These are phyloP conservation scores for Drosophila nebulosa DNA, from an alignment of 1,140 invertebrate species.

Conservation along the genomic window DNA sequence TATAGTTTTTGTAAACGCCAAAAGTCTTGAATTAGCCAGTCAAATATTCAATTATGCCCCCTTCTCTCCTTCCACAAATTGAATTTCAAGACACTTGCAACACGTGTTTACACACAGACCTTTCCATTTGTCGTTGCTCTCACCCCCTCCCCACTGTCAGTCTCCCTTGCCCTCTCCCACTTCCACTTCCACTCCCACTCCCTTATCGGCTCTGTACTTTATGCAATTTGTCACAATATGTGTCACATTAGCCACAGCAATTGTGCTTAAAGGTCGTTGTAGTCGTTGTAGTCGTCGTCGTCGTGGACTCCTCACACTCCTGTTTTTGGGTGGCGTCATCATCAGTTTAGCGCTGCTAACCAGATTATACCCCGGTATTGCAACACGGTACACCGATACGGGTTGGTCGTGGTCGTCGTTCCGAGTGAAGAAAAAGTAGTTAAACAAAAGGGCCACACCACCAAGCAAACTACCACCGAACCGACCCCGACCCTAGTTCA, in stretches of 20 bases:
- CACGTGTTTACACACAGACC: conserved; percentile 60
- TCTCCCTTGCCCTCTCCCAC: neutral
- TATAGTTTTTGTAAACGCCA: no score
- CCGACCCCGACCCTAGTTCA: neutral
- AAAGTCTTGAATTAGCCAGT: neutral
- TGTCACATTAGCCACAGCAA: conserved; percentile 81
- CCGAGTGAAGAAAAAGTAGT: conserved; percentile 27
- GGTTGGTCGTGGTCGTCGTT: conserved; percentile 3
- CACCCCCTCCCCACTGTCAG: conserved; percentile 28
- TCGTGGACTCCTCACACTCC: neutral
- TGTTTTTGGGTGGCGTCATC: conserved; percentile 32
- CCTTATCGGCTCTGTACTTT: conserved; percentile 20
- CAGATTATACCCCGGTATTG: conserved; percentile 77
- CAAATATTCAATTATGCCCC: conserved; percentile 6
- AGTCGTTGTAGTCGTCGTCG: conserved; percentile 12
- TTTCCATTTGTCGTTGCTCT: conserved; percentile 4
- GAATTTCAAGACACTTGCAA: conserved; percentile 37
- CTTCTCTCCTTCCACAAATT: conserved; percentile 38
- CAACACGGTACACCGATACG: conserved; percentile 54
- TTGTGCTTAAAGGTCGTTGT: conserved; percentile 69
- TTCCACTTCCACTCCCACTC: no score
- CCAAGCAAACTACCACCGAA: conserved; percentile 1
- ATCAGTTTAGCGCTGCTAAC: conserved; percentile 50
- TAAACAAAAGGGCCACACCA: conserved; percentile 44
- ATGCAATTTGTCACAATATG: conserved; percentile 81